Conservation (phyloP, 2,888 invertebrate genomes). For the Pyrrhosoma nymphula region DNA sequence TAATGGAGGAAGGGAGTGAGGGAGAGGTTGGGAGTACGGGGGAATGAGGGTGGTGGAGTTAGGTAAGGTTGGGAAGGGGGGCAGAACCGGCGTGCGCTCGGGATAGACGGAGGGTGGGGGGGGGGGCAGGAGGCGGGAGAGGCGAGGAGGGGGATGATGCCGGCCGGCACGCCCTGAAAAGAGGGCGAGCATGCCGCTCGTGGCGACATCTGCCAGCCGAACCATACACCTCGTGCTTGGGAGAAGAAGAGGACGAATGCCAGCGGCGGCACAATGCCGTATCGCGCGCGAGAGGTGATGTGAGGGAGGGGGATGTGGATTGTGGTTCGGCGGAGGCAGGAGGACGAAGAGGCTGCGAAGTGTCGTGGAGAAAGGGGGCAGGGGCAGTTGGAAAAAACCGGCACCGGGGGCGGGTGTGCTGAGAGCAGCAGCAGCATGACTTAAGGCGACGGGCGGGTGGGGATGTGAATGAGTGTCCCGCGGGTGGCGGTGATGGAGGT, state of each 20-base stretch:
- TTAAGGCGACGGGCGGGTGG: background rate
- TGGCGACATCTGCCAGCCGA: constrained; percentile 61
- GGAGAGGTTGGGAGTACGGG: background rate
- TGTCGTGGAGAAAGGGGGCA: background rate
- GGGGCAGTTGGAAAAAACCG: background rate
- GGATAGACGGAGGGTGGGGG: background rate
- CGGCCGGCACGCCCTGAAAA: constrained; percentile 67
- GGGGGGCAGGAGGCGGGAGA: background rate
- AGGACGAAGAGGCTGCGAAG: background rate
- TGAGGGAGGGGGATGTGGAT: background rate
- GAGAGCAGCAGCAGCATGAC: background rate
- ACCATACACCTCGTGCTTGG: constrained; percentile 59
- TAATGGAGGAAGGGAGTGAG: background rate
- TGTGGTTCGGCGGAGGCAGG: background rate
- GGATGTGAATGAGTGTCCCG: background rate
- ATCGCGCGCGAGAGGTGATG: background rate
- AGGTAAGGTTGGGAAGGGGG: background rate
- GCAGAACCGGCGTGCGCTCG: constrained; percentile 39
- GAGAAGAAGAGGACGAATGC: background rate
- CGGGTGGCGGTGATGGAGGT: background rate
- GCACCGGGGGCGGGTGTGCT: background rate
- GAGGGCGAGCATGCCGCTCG: constrained; percentile 62
- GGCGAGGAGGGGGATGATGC: background rate
- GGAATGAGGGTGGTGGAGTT: background rate
- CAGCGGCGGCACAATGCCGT: background rate